A percentile compares a stretch with the other conserved stretches of the same genome.
Evolutionary conservation across 2,113 vertebrate genomes (phyloP).

Genomic region (Pseudorectes ferrugineus): DNA sequence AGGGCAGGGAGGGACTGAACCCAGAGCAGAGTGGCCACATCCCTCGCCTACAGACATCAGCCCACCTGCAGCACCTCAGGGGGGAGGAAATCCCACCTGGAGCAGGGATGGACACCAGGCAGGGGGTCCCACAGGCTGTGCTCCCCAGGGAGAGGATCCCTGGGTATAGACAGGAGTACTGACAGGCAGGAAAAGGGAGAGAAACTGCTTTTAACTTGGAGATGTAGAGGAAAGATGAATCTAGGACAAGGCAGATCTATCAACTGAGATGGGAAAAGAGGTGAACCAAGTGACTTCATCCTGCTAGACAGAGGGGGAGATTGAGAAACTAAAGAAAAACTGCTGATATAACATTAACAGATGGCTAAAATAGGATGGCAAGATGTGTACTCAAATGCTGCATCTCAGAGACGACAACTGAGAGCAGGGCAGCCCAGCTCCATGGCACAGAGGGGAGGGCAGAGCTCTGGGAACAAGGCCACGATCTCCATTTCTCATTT

Average conservation of each 20-base stretch:
- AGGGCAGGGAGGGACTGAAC: not conserved
- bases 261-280: not conserved
- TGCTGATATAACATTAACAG: not conserved
- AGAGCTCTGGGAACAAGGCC: not conserved
- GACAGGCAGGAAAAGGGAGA: not conserved
- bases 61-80: not conserved
- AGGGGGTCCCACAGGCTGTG: not conserved
- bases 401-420: not conserved
- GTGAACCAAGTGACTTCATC: not conserved
- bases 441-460: not conserved
- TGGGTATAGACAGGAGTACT: fast-evolving
- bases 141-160: not conserved
- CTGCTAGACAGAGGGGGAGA: not conserved
- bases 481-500: not conserved
- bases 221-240: not conserved
- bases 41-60: fast-evolving
- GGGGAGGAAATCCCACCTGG: not conserved
- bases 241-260: not conserved
- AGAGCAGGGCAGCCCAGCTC: not conserved
- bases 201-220: not conserved
- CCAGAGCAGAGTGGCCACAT: not conserved
- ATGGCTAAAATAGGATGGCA: not conserved
- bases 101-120: not conserved
- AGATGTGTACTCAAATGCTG: not conserved
- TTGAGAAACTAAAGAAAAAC: not conserved